Evolutionary conservation across 2,113 vertebrate genomes (phyloP), one percentile per base, ranked within the genome.

Genomic region (Microtus oregoni): DNA sequence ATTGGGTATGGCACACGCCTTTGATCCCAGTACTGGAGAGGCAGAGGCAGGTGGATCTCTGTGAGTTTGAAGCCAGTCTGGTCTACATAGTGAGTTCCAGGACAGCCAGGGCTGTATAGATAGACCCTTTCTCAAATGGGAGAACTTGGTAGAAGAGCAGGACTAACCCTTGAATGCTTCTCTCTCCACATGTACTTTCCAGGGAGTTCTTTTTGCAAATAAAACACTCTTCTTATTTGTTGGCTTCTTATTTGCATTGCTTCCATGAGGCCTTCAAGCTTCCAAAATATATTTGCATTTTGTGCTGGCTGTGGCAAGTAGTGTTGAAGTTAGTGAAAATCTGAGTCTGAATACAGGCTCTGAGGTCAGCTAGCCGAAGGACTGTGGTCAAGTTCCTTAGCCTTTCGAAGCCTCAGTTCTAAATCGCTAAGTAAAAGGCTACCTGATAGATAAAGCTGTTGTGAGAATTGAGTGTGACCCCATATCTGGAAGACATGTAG

Each of bases 211-310:
- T 72, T 72, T 75, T 93, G 50, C 44, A 35, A 50, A 19, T 28
- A 70, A 63, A 63, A 85, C 67, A 72, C 30, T 38, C n/a, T 38
- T 81, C 61, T 44, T 75, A 67, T 24, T 92, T 94, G 58, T 92
- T 95, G 89, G 63, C 38, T 77, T 86, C 20, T 75, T 63, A 52
- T 95, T 93, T 92, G 32, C 50, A 55, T 92, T 58, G 70, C 92
- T 95, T 93, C 78, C 41, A 0, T 35, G 88, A 63, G 15, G 24
- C 30, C 65, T 47, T 68, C n/a, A 75, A 96, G 78, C 82, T 91
- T 88, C 79, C 82, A 79, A 38, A 92, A 47, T 82, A 19, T 0
- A 76, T 96, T 89, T 92, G 93, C 82, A 17, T 94, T 30, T 70
- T 55, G 55, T 50, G 30, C n/a, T 47, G 9, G 78, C 44, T 77